A percentile compares a stretch with the other conserved stretches of the same genome.
Evolutionary conservation across 1,140 invertebrate genomes (phyloP).

Genomic region (Ganaspis sp.): DNA sequence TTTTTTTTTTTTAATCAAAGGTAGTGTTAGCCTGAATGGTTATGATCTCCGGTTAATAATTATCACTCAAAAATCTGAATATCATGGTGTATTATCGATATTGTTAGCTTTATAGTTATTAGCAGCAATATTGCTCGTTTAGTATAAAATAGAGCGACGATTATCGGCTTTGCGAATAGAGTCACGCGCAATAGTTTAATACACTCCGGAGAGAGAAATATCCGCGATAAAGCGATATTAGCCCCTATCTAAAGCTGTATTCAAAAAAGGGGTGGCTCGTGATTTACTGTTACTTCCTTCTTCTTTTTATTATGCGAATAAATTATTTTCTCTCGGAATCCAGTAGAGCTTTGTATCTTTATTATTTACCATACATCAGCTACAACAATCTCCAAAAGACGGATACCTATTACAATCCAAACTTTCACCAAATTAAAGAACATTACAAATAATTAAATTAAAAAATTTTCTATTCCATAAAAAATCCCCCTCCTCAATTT

Average conservation of each 20-base stretch:
- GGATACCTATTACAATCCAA: too few species aligned
- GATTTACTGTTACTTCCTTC: neutral
- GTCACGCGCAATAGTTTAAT: constrained; percentile 25
- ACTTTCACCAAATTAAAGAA: too few species aligned
- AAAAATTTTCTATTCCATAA: too few species aligned
- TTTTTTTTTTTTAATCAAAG: too few species aligned
- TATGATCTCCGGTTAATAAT: neutral
- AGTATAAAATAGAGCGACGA: constrained; percentile 5
- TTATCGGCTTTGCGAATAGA: constrained; percentile 19
- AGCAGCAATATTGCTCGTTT: constrained; percentile 23
- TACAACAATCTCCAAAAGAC: too few species aligned
- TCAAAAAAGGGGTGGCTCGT: neutral
- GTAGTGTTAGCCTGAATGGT: neutral
- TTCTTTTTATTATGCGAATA: neutral
- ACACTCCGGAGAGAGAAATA: constrained; percentile 24
- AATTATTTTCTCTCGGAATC: neutral
- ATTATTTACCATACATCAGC: too few species aligned
- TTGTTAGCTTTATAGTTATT: neutral
- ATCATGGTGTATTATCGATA: constrained; percentile 1
- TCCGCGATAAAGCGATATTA: constrained; percentile 23
- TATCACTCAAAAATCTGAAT: neutral
- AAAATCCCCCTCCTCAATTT: too few species aligned
- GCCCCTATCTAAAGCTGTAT: neutral
- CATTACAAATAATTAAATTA: too few species aligned
- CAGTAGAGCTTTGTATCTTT: neutral